phyloP scores from a whole-genome alignment of 2,888 invertebrate species.

The Lissocephala sabroskyi region DNA sequence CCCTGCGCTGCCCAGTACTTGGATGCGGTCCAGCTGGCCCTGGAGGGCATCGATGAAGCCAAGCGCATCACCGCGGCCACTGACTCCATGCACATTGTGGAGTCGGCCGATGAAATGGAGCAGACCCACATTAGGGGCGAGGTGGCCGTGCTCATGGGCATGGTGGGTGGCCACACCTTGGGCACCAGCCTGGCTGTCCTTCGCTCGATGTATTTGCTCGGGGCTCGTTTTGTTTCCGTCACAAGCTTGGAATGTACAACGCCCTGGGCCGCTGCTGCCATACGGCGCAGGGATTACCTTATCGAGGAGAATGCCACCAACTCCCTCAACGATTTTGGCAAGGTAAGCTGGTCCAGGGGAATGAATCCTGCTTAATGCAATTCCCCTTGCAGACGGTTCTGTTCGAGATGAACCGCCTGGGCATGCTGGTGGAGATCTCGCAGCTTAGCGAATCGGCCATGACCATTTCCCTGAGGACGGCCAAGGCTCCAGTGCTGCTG shows the following conservation, averaged over 20 bases:
- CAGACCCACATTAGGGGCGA: slow-evolving; percentile 76
- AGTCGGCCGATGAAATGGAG: slow-evolving; percentile 76
- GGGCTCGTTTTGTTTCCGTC: slow-evolving; percentile 79
- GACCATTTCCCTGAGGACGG: slow-evolving; percentile 76
- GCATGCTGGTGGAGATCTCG: slow-evolving; percentile 80
- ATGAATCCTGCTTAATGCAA: not conserved
- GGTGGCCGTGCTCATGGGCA: slow-evolving; percentile 77
- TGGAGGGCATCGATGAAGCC: slow-evolving; percentile 80
- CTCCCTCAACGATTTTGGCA: slow-evolving; percentile 72
- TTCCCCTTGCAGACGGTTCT: slow-evolving; percentile 75
- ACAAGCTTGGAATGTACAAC: slow-evolving; percentile 79
- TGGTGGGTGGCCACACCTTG: slow-evolving; percentile 80
- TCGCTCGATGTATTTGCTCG: slow-evolving; percentile 78
- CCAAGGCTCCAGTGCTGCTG: slow-evolving; percentile 79
- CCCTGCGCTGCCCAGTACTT: slow-evolving; percentile 78
- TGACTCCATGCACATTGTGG: slow-evolving; percentile 74
- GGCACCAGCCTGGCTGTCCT: slow-evolving; percentile 79
- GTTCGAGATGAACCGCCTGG: slow-evolving; percentile 79
- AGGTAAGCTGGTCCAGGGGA: slow-evolving; percentile 65
- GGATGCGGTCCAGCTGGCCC: slow-evolving; percentile 78
- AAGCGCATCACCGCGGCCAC: slow-evolving; percentile 75
- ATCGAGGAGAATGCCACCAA: slow-evolving; percentile 69
- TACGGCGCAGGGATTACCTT: slow-evolving; percentile 64
- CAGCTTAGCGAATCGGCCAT: slow-evolving; percentile 79
- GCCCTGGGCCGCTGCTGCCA: slow-evolving; percentile 75